Evolutionary conservation across 2,113 vertebrate genomes (phyloP), one percentile per base, ranked within the genome.

Genomic region (Trichomycterus rosablanca): DNA sequence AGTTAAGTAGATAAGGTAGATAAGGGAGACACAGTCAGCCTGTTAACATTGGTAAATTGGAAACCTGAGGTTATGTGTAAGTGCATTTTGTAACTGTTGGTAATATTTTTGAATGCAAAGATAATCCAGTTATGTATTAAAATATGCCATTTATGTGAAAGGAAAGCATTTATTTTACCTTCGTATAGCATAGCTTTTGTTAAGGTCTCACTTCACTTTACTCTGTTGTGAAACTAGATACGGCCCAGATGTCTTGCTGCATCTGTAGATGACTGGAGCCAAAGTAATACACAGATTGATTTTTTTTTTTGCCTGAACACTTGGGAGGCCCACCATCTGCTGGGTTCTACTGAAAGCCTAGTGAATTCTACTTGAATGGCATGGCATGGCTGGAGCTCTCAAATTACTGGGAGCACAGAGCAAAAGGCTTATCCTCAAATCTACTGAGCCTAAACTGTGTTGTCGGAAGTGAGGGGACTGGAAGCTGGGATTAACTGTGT

Each of bases 301-400:
- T 63, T 53, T 59, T 63, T 53, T 59, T 53, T 22, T 57, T 30
- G 22, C 44, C 23, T 40, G 11, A 22, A 28, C 52, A 56, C 20
- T 20, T 20, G 23, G 8, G 44, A 49, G 52, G 15, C 34, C 12
- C 5, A 49, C 52, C 63, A 65, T 57, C 48, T 65, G 63, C 52
- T 49, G 20, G 16, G 30, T 40, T 22, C 35, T 48, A 49, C 23
- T 65, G 46, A 45, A 59, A 59, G 40, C 61, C 30, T 15, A 8
- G 32, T 48, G 26, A 63, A 24, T 24, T 15, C 12, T 53, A 34
- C 40, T 16, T 48, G 22, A 48, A 34, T 15, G 14, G 32, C 45
- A 18, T 43, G 23, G 22, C 56, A 12, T 7, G 51, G 18, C 42
- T 2, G 35, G 2, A 28, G 15, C 16, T 49, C 63, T 49, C 54